phyloP scores from a whole-genome alignment of 2,113 vertebrate species.

The Promerops cafer region DNA sequence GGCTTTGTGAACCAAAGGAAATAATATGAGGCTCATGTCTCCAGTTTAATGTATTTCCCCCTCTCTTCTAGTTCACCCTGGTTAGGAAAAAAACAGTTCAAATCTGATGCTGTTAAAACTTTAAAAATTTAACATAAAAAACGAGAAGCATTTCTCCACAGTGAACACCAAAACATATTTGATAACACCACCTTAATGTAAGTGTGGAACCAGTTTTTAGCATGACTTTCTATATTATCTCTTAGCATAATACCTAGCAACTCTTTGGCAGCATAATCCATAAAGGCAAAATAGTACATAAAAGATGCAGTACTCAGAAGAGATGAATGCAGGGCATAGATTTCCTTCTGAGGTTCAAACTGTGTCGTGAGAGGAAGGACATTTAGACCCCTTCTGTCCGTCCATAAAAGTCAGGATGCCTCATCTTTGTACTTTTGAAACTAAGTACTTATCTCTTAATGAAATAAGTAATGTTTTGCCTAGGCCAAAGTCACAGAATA shows the following conservation, averaged over 20 bases:
- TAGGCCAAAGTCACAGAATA: neutral
- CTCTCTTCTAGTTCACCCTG: neutral
- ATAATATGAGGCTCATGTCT: neutral
- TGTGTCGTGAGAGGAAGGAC: neutral
- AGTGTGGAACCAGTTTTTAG: neutral
- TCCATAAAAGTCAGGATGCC: neutral
- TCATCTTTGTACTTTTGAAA: neutral
- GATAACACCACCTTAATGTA: neutral
- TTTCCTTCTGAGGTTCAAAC: neutral
- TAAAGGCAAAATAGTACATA: neutral
- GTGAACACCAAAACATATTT: neutral
- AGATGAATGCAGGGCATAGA: neutral
- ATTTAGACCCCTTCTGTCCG: neutral
- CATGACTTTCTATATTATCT: neutral
- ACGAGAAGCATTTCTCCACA: neutral
- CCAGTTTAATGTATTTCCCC: neutral
- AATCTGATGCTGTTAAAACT: neutral
- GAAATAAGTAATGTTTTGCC: neutral
- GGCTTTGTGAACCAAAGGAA: neutral
- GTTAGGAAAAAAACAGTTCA: neutral
- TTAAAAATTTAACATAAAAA: neutral
- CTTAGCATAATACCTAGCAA: neutral
- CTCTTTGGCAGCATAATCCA: neutral
- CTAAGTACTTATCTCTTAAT: neutral
- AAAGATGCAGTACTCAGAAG: neutral